These are phyloP conservation scores for Takifugu bimaculatus DNA, from an alignment of 2,113 vertebrate species.

Conservation along the genomic window DNA sequence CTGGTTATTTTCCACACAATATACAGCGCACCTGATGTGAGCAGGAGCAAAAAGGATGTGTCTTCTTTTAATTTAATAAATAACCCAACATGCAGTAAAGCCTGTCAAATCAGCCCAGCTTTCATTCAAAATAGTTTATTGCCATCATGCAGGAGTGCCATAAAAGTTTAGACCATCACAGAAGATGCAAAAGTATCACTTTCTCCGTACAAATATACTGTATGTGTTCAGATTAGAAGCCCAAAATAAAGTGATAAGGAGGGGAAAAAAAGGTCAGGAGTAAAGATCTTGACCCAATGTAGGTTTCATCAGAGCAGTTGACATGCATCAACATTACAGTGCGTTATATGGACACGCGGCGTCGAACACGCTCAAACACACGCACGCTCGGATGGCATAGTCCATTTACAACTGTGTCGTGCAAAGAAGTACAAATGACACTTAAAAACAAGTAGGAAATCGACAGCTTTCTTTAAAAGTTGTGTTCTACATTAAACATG, in stretches of 20 bases:
- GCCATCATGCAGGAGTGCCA: constrained; percentile 81
- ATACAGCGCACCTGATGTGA: no score
- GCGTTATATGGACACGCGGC: constrained; percentile 49
- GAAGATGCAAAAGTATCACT: constrained; percentile 74
- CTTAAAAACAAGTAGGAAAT: constrained; percentile 53
- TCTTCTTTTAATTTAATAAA: not conserved
- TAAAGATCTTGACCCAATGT: constrained; percentile 42
- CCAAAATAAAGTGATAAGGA: constrained; percentile 52
- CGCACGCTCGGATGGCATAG: constrained; percentile 46
- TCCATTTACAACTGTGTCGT: constrained; percentile 64
- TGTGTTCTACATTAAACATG: constrained; percentile 32
- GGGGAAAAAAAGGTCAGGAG: constrained; percentile 11
- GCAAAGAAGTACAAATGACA: constrained; percentile 72
- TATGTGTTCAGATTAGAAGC: constrained; percentile 70
- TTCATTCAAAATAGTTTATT: constrained; percentile 82
- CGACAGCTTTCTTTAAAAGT: constrained; percentile 2
- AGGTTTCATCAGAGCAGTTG: constrained; percentile 62
- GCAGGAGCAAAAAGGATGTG: not conserved
- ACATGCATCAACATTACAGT: constrained; percentile 75
- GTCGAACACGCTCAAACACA: constrained; percentile 17
- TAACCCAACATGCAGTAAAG: not conserved
- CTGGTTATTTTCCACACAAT: not conserved
- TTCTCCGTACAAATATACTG: constrained; percentile 71
- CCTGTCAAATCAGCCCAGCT: not conserved
- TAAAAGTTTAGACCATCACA: constrained; percentile 75